phyloP scores from a whole-genome alignment of 35 echinoderm and acorn worm species.

The Anneissia japonica region DNA sequence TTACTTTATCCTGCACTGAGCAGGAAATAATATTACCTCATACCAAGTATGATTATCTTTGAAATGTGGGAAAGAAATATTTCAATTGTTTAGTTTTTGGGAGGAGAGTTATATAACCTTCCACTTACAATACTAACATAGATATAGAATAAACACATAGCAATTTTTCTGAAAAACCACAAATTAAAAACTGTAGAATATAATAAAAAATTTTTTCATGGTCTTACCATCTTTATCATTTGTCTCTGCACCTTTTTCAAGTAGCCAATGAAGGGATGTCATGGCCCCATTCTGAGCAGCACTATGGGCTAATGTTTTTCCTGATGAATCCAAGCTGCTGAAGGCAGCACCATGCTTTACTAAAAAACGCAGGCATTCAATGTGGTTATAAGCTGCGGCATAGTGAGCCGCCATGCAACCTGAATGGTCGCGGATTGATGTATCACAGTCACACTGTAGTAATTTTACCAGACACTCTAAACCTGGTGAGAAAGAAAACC shows the following conservation, averaged over 20 bases:
- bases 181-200: too few relatives aligned
- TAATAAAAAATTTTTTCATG: too few relatives aligned
- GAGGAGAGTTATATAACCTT: too few relatives aligned
- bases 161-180: too few relatives aligned
- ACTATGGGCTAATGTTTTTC: slow-evolving; percentile 58
- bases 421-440: slow-evolving; percentile 25
- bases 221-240: slow-evolving; percentile 64
- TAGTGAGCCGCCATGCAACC: slow-evolving; percentile 68
- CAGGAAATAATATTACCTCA: too few relatives aligned
- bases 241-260: slow-evolving; percentile 60
- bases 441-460: slow-evolving; percentile 79
- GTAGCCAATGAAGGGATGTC: slow-evolving; percentile 83
- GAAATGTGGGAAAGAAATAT: too few relatives aligned
- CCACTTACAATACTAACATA: too few relatives aligned
- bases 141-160: too few relatives aligned
- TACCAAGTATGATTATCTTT: too few relatives aligned
- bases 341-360: slow-evolving; percentile 63
- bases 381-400: slow-evolving; percentile 63
- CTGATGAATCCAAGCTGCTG: slow-evolving; percentile 36
- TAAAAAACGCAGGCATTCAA: slow-evolving; percentile 79
- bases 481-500: slow-evolving; percentile 6
- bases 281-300: slow-evolving; percentile 71
- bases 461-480: slow-evolving; percentile 84
- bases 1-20: too few relatives aligned
- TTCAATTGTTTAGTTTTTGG: too few relatives aligned